Base-by-base conservation (phyloP, 2,113 vertebrate species). In the Cairina moschata region DNA sequence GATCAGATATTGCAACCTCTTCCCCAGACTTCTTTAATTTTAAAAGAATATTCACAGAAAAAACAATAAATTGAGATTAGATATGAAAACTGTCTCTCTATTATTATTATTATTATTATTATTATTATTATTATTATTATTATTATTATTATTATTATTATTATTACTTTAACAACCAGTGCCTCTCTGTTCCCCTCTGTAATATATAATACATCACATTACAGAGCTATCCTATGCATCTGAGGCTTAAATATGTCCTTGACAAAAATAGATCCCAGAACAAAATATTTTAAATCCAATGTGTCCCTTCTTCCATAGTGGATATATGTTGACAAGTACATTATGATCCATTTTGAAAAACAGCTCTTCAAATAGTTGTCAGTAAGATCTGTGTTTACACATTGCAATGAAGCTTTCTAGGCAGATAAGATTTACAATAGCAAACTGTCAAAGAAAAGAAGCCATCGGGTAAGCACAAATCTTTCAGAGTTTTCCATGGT, bases 261-360 rank as follows among this genome's bases (percentile, higher is more conserved):
- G 34, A 10, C 32, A 78, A 78, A 22, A 92, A 14, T 25, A 76
- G 56, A 59, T 83, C 29, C 16, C 59, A 68, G 21, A 91, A 54
- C 4, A 13, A 91, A 87, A 83, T 69, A 88, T 58, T 80, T 1
- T 0, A 91, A 95, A 93, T 36, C 5, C 74, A 8, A 86, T 81
- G 21, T 44, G 76, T 68, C 26, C 31, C 8, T 79, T 75, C 58
- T 91, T 92, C 59, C 50, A 36, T 74, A 38, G 26, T 65, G 52
- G 31, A 52, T 86, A 3, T 46, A 56, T 48, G 21, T 86, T 91
- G 76, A 72, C 38, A 91, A 80, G 12, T 56, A 38, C 29, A n/a
- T 86, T 88, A 71, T 52, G 42, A 75, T 80, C 44, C 38, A 58
- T 89, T 94, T 80, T 42, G 63, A 90, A 80, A 91, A 81, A 91